A percentile compares a stretch with the other conserved stretches of the same genome.
phyloP scores from a whole-genome alignment of 1,140 invertebrate genomes.

The Atta cephalotes region DNA sequence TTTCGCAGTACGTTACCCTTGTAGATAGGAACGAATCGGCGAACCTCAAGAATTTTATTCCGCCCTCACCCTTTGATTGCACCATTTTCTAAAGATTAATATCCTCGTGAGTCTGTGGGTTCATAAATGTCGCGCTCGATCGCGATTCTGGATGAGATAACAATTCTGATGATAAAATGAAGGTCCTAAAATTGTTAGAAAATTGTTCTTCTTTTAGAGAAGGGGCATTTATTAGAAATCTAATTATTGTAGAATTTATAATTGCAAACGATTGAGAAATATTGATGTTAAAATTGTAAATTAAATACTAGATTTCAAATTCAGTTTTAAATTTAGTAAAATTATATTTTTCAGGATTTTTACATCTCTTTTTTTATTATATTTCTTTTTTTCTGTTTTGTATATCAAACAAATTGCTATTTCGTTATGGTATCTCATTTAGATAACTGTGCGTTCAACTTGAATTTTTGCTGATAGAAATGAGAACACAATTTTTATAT shows the following conservation, averaged over 20 bases:
- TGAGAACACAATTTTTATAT: not conserved
- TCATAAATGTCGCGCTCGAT: conserved; percentile 60
- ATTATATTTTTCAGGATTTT: not conserved
- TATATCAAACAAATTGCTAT: not conserved
- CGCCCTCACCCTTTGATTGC: conserved; percentile 54
- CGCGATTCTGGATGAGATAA: conserved; percentile 50
- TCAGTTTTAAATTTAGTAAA: not conserved
- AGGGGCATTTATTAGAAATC: not conserved
- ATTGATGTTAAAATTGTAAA: not conserved
- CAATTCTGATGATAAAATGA: conserved; percentile 26
- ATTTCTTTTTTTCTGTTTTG: not conserved
- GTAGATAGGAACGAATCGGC: conserved; percentile 59
- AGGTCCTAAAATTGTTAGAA: conserved; percentile 18
- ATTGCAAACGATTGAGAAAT: not conserved
- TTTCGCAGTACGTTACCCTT: conserved; percentile 58
- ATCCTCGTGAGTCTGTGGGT: conserved; percentile 46
- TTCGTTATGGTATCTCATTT: not conserved
- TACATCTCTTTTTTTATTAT: not conserved
- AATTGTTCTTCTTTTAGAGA: not conserved
- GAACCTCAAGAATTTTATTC: conserved; percentile 57
- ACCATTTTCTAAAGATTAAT: conserved; percentile 60
- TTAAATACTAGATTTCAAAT: not conserved
- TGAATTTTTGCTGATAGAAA: not conserved
- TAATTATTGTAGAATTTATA: not conserved
- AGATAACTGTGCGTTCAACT: not conserved